A percentile compares a stretch with the other conserved stretches of the same genome.
phyloP scores from a whole-genome alignment of 1,140 invertebrate species.

The Drosophila takahashii region DNA sequence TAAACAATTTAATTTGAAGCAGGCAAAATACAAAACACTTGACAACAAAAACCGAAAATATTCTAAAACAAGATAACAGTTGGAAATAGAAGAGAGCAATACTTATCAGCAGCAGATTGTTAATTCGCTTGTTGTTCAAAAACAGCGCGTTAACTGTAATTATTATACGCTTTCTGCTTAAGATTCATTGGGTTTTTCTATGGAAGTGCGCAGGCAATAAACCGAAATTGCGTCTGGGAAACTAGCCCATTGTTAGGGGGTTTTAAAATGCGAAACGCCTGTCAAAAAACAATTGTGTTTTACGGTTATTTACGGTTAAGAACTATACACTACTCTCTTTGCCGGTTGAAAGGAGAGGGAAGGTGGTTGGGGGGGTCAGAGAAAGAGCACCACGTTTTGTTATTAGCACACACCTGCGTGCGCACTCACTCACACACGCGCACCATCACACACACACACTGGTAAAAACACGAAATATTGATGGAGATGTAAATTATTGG shows the following conservation, averaged over 20 bases:
- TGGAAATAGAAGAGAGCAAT: slow-evolving; percentile 27
- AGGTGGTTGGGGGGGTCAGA: background rate
- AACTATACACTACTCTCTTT: slow-evolving; percentile 28
- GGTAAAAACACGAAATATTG: slow-evolving; percentile 13
- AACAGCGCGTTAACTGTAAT: slow-evolving; percentile 6
- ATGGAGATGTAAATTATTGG: slow-evolving; percentile 31
- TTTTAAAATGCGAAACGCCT: slow-evolving; percentile 31
- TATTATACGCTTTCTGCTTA: slow-evolving; percentile 1
- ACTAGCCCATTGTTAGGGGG: slow-evolving; percentile 36
- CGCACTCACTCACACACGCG: slow-evolving; percentile 31
- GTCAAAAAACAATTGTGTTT: slow-evolving; percentile 33
- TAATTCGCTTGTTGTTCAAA: slow-evolving; percentile 20
- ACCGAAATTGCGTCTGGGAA: slow-evolving; percentile 18
- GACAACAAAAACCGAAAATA: slow-evolving; percentile 40
- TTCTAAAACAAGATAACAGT: slow-evolving; percentile 27
- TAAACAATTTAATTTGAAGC: slow-evolving; percentile 7
- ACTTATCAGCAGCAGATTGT: slow-evolving; percentile 41
- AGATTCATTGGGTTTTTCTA: slow-evolving; percentile 6
- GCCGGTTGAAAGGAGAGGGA: slow-evolving; percentile 18
- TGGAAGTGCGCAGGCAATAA: slow-evolving; percentile 3
- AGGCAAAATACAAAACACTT: slow-evolving; percentile 25
- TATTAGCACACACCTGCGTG: slow-evolving; percentile 61
- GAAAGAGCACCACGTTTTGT: slow-evolving; percentile 39
- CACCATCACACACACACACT: slow-evolving; percentile 10
- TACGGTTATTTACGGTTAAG: slow-evolving; percentile 14